These are phyloP conservation scores for Pristis pectinata DNA, from an alignment of 2,797 vertebrate species.

Conservation along the genomic window DNA sequence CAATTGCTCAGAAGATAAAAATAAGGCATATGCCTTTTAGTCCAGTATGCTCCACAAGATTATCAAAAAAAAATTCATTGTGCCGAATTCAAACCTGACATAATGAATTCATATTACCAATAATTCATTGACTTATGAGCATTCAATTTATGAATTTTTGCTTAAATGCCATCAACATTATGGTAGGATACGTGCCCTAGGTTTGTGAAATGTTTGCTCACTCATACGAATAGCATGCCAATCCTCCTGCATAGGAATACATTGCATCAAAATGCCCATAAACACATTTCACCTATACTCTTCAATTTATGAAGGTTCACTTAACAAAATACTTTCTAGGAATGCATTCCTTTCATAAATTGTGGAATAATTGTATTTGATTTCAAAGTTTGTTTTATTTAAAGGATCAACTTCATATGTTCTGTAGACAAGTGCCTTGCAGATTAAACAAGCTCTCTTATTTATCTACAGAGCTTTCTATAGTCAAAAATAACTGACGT, in stretches of 20 bases:
- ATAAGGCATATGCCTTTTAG: neutral
- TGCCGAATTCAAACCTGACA: neutral
- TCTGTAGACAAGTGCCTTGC: neutral
- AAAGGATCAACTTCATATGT: neutral
- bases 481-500: neutral
- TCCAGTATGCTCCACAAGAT: neutral
- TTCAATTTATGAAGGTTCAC: too few relatives aligned
- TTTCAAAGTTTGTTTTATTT: neutral
- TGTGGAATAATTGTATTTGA: neutral
- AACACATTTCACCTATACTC: too few relatives aligned
- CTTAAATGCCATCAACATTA: too few relatives aligned
- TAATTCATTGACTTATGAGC: too few relatives aligned
- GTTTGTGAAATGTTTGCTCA: too few relatives aligned
- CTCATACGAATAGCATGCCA: too few relatives aligned
- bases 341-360: too few relatives aligned
- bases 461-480: neutral
- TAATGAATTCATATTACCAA: neutral
- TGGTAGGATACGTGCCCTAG: too few relatives aligned
- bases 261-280: too few relatives aligned
- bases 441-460: neutral
- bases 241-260: too few relatives aligned
- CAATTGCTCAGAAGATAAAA: neutral
- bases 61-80: neutral
- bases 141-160: too few relatives aligned
- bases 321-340: too few relatives aligned